These are phyloP conservation scores for Eupithecia vulgata DNA, from an alignment of 2,888 invertebrate genomes.

Conservation along the genomic window DNA sequence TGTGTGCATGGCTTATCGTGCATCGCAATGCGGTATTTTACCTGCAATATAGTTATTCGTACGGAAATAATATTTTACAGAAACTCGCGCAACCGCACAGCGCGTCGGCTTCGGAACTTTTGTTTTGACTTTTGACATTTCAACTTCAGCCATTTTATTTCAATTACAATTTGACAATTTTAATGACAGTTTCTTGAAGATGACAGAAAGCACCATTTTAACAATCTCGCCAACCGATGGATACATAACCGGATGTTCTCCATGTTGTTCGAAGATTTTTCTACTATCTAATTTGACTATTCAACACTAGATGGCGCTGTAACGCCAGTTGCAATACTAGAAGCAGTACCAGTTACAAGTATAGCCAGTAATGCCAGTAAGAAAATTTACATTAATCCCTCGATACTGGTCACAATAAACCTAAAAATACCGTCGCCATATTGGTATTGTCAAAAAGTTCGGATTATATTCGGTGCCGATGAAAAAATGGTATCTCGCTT, in stretches of 20 bases:
- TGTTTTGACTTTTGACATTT: slow-evolving; percentile 9
- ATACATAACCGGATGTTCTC: background rate
- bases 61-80: slow-evolving; percentile 61
- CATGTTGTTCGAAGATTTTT: background rate
- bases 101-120: slow-evolving; percentile 55
- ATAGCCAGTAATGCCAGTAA: slow-evolving; percentile 69
- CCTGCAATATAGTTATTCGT: slow-evolving; percentile 73
- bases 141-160: no score
- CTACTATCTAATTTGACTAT: slow-evolving; percentile 11
- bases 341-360: no score
- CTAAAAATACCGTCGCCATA: slow-evolving; percentile 84
- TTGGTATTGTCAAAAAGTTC: slow-evolving; percentile 84
- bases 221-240: background rate
- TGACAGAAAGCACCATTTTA: background rate
- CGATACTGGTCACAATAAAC: slow-evolving; percentile 77
- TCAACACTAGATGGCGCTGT: slow-evolving; percentile 10
- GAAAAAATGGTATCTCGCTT: slow-evolving; percentile 80
- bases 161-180: no score
- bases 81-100: slow-evolving; percentile 50
- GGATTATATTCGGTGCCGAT: slow-evolving; percentile 73
- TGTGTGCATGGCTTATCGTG: slow-evolving; percentile 55
- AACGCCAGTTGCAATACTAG: no score
- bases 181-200: background rate
- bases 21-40: slow-evolving; percentile 81
- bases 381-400: slow-evolving; percentile 54